Evolutionary conservation across 2,113 vertebrate species (phyloP), one percentile per base, ranked within the genome.

Genomic region (Corynorhinus townsendii): DNA sequence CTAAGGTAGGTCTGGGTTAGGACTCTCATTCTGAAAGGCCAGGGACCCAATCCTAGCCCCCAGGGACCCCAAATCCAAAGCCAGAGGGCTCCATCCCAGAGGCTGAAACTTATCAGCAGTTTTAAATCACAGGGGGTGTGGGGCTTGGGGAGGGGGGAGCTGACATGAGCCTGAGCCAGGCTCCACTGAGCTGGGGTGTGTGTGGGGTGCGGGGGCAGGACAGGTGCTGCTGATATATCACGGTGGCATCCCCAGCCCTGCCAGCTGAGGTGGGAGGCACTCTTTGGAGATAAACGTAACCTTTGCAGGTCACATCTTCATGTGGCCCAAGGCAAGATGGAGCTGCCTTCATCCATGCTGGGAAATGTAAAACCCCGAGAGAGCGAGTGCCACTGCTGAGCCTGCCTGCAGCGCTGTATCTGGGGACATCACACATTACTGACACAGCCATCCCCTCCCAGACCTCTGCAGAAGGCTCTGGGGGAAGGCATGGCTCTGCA

Each of bases 241-340:
- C 52, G 0, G 45, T 43, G 69, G 71, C 9, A 26, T 3, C 54
- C 35, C 14, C 17, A 26, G 49, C 20, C 54, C 38, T 22, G 10
- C 22, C 56, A 10, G 7, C 81, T 56, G 38, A 12, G 14, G 59
- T 0, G 4, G 47, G 73, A 68, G n/a, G 30, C 3, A 10, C 17
- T 87, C 68, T 26, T 47, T 28, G 71, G 56, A 94, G 91, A 92
- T 5, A 33, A 49, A 71, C 20, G 28, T 40, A 15, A 86, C 33
- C 94, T 97, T 89, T 47, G 19, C 22, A 3, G 75, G 89, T 83
- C 64, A 54, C 30, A 43, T 93, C 91, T 93, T 85, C 40, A 81
- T 69, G 82, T 62, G 90, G 89, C 87, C 94, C 16, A 2, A 59
- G 90, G 90, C 56, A 33, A 93, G 81, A 47, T 24, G 71, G 40